Evolutionary conservation across 2,888 invertebrate species (phyloP).

Genomic region (Chloromyia formosa): DNA sequence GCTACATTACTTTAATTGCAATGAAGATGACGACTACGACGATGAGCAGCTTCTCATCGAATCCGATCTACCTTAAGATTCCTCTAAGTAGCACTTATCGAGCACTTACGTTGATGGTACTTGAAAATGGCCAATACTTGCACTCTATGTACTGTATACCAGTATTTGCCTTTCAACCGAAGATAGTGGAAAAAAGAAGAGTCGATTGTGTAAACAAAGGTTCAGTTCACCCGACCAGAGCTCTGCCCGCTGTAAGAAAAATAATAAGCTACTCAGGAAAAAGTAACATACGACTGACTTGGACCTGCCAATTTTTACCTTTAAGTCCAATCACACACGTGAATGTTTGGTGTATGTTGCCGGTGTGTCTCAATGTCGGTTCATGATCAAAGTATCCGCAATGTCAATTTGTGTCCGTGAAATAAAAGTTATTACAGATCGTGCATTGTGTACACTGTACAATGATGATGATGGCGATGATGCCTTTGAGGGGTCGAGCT

Average conservation of each 20-base stretch:
- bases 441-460: conserved; percentile 35
- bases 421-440: conserved; percentile 48
- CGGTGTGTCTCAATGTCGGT: not conserved
- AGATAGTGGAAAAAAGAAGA: conserved; percentile 19
- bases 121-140: conserved; percentile 39
- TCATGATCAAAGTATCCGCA: conserved; percentile 46
- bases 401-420: conserved; percentile 48
- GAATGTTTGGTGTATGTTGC: not conserved
- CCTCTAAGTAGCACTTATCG: conserved; percentile 40
- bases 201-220: conserved; percentile 6
- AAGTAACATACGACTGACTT: conserved; percentile 1
- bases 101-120: conserved; percentile 38
- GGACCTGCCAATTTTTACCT: conserved; percentile 5
- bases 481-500: not conserved
- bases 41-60: conserved; percentile 16
- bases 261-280: conserved; percentile 35
- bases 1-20: conserved; percentile 36
- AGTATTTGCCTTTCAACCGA: conserved; percentile 22
- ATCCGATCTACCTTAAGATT: conserved; percentile 33
- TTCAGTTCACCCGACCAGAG: not conserved
- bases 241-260: conserved; percentile 25
- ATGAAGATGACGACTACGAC: conserved; percentile 5
- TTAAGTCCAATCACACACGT: not conserved
- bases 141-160: not conserved
- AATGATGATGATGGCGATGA: not conserved